Conservation (phyloP, 2,113 vertebrate genomes). For the Xyliphius kryptos region DNA sequence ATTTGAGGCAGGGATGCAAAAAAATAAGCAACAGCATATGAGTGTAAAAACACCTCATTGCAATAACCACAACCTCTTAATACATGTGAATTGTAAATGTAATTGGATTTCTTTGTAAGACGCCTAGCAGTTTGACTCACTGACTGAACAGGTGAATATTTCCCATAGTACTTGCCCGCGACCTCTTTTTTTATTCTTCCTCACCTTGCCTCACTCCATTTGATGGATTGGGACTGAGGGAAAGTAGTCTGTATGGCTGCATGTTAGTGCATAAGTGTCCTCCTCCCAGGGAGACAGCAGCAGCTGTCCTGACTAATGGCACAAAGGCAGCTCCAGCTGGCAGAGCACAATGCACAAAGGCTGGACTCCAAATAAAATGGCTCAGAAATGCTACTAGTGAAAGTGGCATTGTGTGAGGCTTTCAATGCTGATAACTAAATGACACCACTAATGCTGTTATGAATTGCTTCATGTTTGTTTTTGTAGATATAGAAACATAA, state of each 20-base stretch:
- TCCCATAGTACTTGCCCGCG: slow-evolving; percentile 6
- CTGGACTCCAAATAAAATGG: slow-evolving; percentile 26
- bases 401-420: slow-evolving; percentile 17
- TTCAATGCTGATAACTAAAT: no score
- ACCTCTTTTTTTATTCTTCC: no score
- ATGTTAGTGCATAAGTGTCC: slow-evolving; percentile 24
- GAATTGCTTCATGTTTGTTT: slow-evolving; percentile 13
- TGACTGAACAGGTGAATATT: slow-evolving; percentile 12
- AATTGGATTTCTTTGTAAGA: neutral
- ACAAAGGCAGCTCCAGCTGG: slow-evolving; percentile 32
- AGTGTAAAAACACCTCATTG: no score
- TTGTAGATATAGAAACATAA: no score
- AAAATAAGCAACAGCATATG: no score
- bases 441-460: slow-evolving; percentile 14
- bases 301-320: slow-evolving; percentile 32
- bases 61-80: no score
- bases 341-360: slow-evolving; percentile 27
- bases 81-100: slow-evolving; percentile 3
- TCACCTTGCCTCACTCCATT: no score
- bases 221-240: slow-evolving; percentile 28
- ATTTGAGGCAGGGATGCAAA: no score
- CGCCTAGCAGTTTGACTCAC: neutral
- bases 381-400: slow-evolving; percentile 13
- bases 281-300: slow-evolving; percentile 21
- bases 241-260: slow-evolving; percentile 17